Percentiles rank a stretch among this genome's conserved stretches.
Conservation (phyloP, 2,888 invertebrate genomes). For the Mystacides longicornis region DNA sequence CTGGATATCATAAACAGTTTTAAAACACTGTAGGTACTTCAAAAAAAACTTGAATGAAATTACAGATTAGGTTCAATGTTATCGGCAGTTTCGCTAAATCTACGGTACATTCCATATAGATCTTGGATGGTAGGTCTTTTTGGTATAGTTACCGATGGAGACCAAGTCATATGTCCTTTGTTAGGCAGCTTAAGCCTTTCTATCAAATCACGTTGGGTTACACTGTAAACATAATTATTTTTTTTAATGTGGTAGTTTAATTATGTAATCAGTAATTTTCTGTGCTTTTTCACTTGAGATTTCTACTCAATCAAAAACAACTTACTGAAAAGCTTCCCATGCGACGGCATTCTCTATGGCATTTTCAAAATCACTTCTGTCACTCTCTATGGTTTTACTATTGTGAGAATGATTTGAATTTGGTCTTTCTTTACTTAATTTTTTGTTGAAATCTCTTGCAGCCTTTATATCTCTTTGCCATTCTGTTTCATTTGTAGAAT, state of each 20-base stretch:
- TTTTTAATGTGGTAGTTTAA: no score
- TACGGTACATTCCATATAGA: conserved; percentile 12
- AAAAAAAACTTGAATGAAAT: no score
- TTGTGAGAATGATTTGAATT: neutral
- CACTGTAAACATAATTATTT: neutral
- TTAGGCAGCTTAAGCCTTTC: conserved; percentile 4
- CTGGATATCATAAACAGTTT: no score
- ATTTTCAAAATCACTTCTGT: conserved; percentile 4
- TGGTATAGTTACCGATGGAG: conserved; percentile 15
- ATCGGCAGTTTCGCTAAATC: conserved; percentile 12
- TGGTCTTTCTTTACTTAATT: conserved; percentile 26
- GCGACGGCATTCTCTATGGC: conserved; percentile 13
- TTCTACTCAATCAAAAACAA: no score
- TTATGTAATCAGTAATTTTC: neutral
- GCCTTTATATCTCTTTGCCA: conserved; percentile 59
- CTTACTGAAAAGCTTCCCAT: conserved; percentile 15
- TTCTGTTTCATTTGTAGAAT: conserved; percentile 45
- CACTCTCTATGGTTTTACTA: neutral
- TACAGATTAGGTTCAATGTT: conserved; percentile 12
- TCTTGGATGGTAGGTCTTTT: conserved; percentile 17
- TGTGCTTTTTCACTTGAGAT: neutral
- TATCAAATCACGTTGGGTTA: neutral
- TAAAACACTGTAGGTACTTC: no score
- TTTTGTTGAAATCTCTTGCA: conserved; percentile 50
- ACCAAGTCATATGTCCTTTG: conserved; percentile 22